A percentile compares a stretch with the other conserved stretches of the same genome.
Evolutionary conservation across 2,888 invertebrate genomes (phyloP).

Genomic region (Pollenia angustigena): DNA sequence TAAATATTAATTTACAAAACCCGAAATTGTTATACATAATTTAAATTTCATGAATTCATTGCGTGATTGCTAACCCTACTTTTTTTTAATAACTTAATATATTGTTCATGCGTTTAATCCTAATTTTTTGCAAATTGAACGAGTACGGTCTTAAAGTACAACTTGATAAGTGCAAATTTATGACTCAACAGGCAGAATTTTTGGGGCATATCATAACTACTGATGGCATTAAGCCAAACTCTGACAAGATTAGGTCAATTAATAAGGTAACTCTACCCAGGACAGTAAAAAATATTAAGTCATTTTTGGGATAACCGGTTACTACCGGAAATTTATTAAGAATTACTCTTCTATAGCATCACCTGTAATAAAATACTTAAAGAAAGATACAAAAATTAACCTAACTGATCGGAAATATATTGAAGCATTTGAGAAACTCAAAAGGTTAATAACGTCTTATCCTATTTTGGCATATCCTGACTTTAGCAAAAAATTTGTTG

Average conservation of each 20-base stretch:
- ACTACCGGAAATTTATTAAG: constrained; percentile 2
- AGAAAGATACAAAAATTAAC: neutral
- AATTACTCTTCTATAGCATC: constrained; percentile 14
- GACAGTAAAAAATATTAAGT: constrained; percentile 10
- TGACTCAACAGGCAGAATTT: too few species aligned
- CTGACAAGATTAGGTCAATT: neutral
- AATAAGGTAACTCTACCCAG: neutral
- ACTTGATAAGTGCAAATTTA: too few species aligned
- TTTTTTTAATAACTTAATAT: too few species aligned
- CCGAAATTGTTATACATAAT: too few species aligned
- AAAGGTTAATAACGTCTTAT: neutral
- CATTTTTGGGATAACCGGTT: constrained; percentile 1
- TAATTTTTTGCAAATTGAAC: too few species aligned
- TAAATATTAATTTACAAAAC: too few species aligned
- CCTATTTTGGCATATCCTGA: constrained; percentile 5
- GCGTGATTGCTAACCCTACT: fast-evolving
- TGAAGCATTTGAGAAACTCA: neutral
- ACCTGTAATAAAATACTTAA: constrained; percentile 1
- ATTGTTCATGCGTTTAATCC: too few species aligned
- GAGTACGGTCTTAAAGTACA: neutral
- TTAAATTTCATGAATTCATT: too few species aligned
- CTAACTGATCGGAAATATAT: neutral
- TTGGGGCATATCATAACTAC: neutral
- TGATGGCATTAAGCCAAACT: neutral
- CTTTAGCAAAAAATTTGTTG: neutral